These are phyloP conservation scores for Zapornia atra DNA, from an alignment of 2,113 vertebrate genomes.

Conservation along the genomic window DNA sequence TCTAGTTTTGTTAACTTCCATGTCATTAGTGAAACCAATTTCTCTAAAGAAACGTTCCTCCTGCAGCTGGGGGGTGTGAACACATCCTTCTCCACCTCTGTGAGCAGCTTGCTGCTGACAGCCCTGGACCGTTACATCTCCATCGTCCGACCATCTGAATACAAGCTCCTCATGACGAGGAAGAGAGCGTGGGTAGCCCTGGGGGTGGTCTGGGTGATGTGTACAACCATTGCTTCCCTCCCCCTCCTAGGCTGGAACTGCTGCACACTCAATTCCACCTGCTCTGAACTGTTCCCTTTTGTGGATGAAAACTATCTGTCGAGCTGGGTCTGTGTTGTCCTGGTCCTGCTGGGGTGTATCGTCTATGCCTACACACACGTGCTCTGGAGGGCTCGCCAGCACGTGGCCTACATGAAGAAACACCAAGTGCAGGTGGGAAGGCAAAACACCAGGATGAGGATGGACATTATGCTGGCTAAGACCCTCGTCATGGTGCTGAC, in stretches of 20 bases:
- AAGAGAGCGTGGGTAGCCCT: slow-evolving; percentile 78
- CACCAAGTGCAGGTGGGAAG: slow-evolving; percentile 35
- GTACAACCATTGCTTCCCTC: slow-evolving; percentile 79
- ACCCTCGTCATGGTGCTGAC: slow-evolving; percentile 86
- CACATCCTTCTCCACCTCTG: slow-evolving; percentile 86
- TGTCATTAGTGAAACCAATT: slow-evolving; percentile 68
- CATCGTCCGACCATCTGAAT: slow-evolving; percentile 80
- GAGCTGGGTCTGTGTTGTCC: slow-evolving; percentile 80
- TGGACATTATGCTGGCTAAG: slow-evolving; percentile 89
- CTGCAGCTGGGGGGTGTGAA: slow-evolving; percentile 91
- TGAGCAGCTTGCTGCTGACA: slow-evolving; percentile 91
- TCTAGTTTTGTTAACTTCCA: slow-evolving; percentile 89
- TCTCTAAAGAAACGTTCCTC: slow-evolving; percentile 76
- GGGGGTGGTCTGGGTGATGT: slow-evolving; percentile 79
- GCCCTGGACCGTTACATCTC: slow-evolving; percentile 91
- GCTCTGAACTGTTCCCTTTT: slow-evolving; percentile 87
- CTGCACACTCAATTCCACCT: slow-evolving; percentile 68
- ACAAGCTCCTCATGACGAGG: slow-evolving; percentile 86
- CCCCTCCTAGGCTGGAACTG: slow-evolving; percentile 93
- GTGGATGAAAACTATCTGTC: slow-evolving; percentile 79
- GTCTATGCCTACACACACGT: slow-evolving; percentile 82
- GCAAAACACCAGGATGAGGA: slow-evolving; percentile 80
- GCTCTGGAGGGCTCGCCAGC: slow-evolving; percentile 86
- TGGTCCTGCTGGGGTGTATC: slow-evolving; percentile 82
- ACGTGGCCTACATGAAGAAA: slow-evolving; percentile 80